Evolutionary conservation across 1,140 invertebrate genomes (phyloP), one percentile per base, ranked within the genome.

Genomic region (Meteorus sp.): DNA sequence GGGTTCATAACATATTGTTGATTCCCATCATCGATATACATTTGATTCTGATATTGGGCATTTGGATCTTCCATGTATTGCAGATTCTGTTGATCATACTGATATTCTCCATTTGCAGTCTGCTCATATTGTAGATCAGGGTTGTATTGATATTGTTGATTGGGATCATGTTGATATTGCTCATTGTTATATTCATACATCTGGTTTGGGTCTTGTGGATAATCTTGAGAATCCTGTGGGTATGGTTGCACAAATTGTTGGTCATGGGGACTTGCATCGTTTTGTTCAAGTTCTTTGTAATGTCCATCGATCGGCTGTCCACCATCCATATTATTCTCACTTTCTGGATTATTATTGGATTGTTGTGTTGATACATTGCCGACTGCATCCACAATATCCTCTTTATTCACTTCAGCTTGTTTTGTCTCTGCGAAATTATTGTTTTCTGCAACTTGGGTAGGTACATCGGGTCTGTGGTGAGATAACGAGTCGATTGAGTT

Each of bases 71-170:
- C 29, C 2, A 5, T 4, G n/a, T 56, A 60, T 9, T 4, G 15
- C 27, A 3, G 15, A 33, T 59, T 19, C 3, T 59, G 25, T 27
- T 29, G 8, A 59, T 59, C 58, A 13, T 56, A 41, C 39, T 44
- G 59, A 7, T 70, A 65, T 1, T 45, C 2, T 1, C 27, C 25
- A 31, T 62, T 51, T 1, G 52, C 56, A 41, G 27, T 23, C 27
- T 25, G 9, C 29, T 41, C 47, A 13, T 59, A 56, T 15, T 62
- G 57, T 4, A 44, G 25, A 20, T 45, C 57, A 2, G 15, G 9
- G 33, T 65, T 41, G 31, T 65, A 58, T 7, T 53, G 39, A 47
- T 71, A 68, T 22, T 65, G 39, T 19, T 67, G 58, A 20, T 62
- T 39, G 13, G 8, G 41, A 4, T 61, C 33, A n/a, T 64, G 53